Base-by-base conservation (phyloP, 2,888 invertebrate species). In the Liodrosophila aerea region DNA sequence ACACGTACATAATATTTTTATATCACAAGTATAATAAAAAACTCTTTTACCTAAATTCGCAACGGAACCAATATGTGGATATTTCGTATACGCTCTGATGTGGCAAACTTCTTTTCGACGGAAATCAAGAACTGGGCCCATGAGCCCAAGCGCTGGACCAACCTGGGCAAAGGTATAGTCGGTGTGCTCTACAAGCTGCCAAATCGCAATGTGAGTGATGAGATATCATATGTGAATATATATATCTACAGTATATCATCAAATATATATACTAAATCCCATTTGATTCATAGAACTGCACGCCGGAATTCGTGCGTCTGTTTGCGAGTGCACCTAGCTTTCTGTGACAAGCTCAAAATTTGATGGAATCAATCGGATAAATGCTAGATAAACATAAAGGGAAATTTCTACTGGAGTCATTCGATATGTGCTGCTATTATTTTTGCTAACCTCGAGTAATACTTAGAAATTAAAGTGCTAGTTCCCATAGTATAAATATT, bases 61-160 rank as follows among this genome's bases (percentile, higher is more conserved):
- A 68, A 45, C 51, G 7, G 4, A 7, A 51, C n/a, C 4, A 51
- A n/a, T 1, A 71, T 69, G 72, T 46, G 60, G 13, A 40, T 71
- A 11, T 46, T 65, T 52, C 49, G 45, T 5, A 4, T 68, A 18
- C 60, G 65, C 16, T 51, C 30, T 36, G 67, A 64, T 16, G 9
- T 69, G 15, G 47, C 31, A 2, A 58, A 51, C 29, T 64, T 31
- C 34, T 64, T 40, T 27, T 50, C 46, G 0, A 49, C 31, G 0
- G 71, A 70, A 22, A n/a, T 45, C 4, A 60, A 60, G 36, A 64
- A 13, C 34, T 70, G 60, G 64, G 51, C 47, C 1, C 46, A 29
- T n/a, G 54, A 70, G 8, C 45, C 71, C 0, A 70, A 54, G n/a
- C 64, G 71, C n/a, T 59, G 65, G 51, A 44, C 64, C 27, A 64